phyloP scores from a whole-genome alignment of 1,140 invertebrate species.

The Nymphalis io region DNA sequence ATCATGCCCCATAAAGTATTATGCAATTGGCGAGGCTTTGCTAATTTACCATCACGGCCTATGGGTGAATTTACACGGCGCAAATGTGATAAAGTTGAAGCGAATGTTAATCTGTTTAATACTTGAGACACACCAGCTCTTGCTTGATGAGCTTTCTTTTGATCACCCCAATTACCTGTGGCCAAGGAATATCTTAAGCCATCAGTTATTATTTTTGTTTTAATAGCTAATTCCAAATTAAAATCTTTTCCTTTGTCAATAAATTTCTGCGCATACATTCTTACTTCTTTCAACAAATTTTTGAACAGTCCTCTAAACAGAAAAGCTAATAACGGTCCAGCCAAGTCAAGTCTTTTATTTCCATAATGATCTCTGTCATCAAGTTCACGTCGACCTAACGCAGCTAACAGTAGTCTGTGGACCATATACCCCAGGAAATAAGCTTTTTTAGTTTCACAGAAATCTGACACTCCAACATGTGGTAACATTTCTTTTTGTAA shows the following conservation, averaged over 20 bases:
- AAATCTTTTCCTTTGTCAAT: constrained; percentile 99
- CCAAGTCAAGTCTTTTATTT: constrained; percentile 98
- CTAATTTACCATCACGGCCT: constrained; percentile 98
- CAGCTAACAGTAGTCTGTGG: constrained; percentile 95
- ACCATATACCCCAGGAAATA: constrained; percentile 99
- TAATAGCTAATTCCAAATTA: constrained; percentile 97
- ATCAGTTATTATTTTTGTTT: constrained; percentile 98
- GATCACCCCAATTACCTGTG: constrained; percentile 99
- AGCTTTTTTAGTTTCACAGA: constrained; percentile 99
- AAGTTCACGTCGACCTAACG: constrained; percentile 96
- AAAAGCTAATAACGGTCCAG: constrained; percentile 97
- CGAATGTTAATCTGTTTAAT: constrained; percentile 97
- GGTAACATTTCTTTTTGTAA: constrained; percentile 99
- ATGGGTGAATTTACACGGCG: constrained; percentile 98
- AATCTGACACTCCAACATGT: constrained; percentile 99
- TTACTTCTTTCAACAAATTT: constrained; percentile 96
- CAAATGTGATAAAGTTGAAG: constrained; percentile 98
- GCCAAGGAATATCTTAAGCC: constrained; percentile 98
- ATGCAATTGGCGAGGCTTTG: constrained; percentile 98
- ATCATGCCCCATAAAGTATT: constrained; percentile 99
- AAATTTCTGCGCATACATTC: constrained; percentile 99
- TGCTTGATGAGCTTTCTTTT: constrained; percentile 99
- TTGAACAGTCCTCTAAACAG: constrained; percentile 96
- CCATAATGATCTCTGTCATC: constrained; percentile 99
- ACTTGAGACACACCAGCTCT: constrained; percentile 94